These are phyloP conservation scores for Cerceris ruficornis DNA, from an alignment of 2,888 invertebrate species.

Conservation along the genomic window DNA sequence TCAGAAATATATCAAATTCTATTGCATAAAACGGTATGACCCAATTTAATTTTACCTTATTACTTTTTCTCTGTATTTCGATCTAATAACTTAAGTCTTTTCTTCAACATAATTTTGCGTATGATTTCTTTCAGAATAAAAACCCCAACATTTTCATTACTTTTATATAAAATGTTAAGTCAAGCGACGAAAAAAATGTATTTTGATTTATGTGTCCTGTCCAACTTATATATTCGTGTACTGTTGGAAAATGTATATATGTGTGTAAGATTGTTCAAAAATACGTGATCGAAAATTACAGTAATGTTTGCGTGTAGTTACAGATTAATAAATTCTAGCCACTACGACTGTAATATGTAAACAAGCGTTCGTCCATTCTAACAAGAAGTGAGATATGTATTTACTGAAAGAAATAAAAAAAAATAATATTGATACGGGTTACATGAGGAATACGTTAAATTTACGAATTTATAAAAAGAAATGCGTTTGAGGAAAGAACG, in stretches of 20 bases:
- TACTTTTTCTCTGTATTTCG: no score
- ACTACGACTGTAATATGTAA: slow-evolving; percentile 31
- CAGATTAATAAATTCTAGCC: slow-evolving; percentile 31
- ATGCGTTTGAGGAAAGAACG: slow-evolving; percentile 19
- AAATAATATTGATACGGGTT: not conserved
- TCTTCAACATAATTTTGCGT: no score
- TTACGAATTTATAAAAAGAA: slow-evolving; percentile 38
- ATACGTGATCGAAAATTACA: not conserved
- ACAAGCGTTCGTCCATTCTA: slow-evolving; percentile 34
- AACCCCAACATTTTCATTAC: not conserved
- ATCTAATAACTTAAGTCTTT: no score
- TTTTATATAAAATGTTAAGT: not conserved
- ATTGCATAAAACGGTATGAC: no score
- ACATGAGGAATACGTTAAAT: slow-evolving; percentile 15
- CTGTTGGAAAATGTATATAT: not conserved
- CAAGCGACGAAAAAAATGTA: not conserved
- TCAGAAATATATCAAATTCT: no score
- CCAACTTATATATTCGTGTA: not conserved
- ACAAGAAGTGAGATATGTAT: slow-evolving; percentile 17
- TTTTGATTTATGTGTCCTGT: not conserved
- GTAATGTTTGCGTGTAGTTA: slow-evolving; percentile 29
- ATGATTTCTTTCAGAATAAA: not conserved
- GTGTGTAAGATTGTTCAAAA: not conserved
- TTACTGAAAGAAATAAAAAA: slow-evolving; percentile 2
- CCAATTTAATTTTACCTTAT: no score